Evolutionary conservation across 2,113 vertebrate species (phyloP).

Genomic region (Paramisgurnus dabryanus): DNA sequence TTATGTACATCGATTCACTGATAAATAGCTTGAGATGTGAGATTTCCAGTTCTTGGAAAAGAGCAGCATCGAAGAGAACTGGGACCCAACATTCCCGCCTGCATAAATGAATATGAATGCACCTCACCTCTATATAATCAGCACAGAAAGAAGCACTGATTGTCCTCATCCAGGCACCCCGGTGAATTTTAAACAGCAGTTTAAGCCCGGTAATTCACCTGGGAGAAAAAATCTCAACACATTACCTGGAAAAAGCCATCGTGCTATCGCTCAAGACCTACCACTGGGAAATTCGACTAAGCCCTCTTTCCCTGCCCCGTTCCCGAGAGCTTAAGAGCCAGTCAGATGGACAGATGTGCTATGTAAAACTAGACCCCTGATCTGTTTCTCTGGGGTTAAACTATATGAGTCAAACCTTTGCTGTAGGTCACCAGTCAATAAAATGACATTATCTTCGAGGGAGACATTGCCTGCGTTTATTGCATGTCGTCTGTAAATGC

Average conservation of each 20-base stretch:
- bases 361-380: conserved; percentile 69
- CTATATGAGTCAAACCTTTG: conserved; percentile 63
- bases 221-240: conserved; percentile 59
- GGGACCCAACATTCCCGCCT: conserved; percentile 53
- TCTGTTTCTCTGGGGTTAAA: conserved; percentile 63
- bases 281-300: conserved; percentile 71
- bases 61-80: conserved; percentile 63
- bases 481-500: conserved; percentile 43
- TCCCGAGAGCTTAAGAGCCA: conserved; percentile 57
- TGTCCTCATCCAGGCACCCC: conserved; percentile 68
- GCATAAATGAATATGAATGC: conserved; percentile 77
- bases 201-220: conserved; percentile 73
- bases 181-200: conserved; percentile 72
- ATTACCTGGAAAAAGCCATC: conserved; percentile 63
- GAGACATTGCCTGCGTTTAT: conserved; percentile 50
- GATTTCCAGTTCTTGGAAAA: conserved; percentile 23
- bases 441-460: conserved; percentile 59
- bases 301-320: conserved; percentile 46
- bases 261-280: conserved; percentile 62
- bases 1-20: background rate
- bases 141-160: conserved; percentile 70
- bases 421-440: conserved; percentile 62
- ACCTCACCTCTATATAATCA: conserved; percentile 72
- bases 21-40: background rate
- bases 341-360: conserved; percentile 68